Base-by-base conservation (phyloP, 2,888 invertebrate species). In the Acrobasis repandana region DNA sequence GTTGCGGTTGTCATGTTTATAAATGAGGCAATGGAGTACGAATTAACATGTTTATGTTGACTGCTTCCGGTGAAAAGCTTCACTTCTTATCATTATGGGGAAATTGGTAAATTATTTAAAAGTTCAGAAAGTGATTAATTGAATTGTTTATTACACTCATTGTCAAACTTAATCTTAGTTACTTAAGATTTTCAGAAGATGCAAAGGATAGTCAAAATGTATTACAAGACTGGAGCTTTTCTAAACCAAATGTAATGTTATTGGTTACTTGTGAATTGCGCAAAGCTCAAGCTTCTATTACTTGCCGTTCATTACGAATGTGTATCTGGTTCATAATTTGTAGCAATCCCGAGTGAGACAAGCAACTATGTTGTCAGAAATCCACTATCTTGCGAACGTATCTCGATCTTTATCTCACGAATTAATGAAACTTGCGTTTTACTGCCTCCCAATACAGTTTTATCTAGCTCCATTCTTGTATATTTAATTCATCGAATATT, bases 401-500 rank as follows among this genome's bases (percentile, higher is more conserved):
- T 50, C 58, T 11, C 14, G 59, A 59, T 59, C 43, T 46, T 51
- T 59, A 59, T 59, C 59, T 51, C 15, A 51, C 46, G 52, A 60
- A 60, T 60, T 52, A 52, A 60, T 60, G 60, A 52, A 60, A 60
- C 60, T 60, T 28, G 34, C 46, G 15, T 46, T 52, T 60, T 14
- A 58, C 58, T 49, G 16, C 36, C 49, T 36, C 16, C 52, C 15
- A 52, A 34, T 43, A 60, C 15, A 46, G 34, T 52, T 51, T 46
- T 18, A 46, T 47, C 11, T 47, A 52, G n/a, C 20, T 52, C 15
- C 28, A 18, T 46, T 46, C 33, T 60, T 43, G 58, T 49, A 52
- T 60, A 34, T 43, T 60, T 52, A 33, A 52, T 52, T 47, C 47
- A 38, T 47, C 33, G 60, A 46, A 60, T 60, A 60, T 60, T 52